Percentiles rank a stretch among this genome's conserved stretches.
These are phyloP conservation scores for Podarcis raffonei DNA, from an alignment of 2,113 vertebrate species.

Conservation along the genomic window DNA sequence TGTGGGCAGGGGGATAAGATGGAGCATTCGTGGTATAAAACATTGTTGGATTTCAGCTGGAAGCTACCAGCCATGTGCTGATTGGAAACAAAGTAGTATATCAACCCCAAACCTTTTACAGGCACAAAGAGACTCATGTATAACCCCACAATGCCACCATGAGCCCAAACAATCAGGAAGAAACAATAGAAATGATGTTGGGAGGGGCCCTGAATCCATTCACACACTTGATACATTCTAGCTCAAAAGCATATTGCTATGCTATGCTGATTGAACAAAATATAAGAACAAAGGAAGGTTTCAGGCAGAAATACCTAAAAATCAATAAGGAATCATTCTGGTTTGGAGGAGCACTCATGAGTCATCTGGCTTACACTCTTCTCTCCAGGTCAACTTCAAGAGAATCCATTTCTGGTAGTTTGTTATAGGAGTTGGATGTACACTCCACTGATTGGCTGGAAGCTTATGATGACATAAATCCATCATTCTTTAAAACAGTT, in stretches of 20 bases:
- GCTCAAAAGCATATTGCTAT: neutral
- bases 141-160: no score
- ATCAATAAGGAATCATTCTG: neutral
- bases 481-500: neutral
- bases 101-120: no score
- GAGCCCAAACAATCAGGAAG: no score
- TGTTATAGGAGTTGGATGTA: neutral
- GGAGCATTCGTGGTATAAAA: no score
- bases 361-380: neutral
- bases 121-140: no score
- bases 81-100: no score
- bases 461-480: neutral
- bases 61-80: no score
- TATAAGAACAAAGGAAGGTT: neutral
- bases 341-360: neutral
- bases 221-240: neutral
- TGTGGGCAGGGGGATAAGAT: no score
- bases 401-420: neutral
- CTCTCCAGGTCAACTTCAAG: neutral
- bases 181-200: no score
- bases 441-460: neutral
- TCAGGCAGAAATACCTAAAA: neutral
- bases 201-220: neutral
- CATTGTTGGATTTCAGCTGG: no score
- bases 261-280: neutral